These are phyloP conservation scores for Lypha dubia DNA, from an alignment of 2,888 invertebrate species.

Conservation along the genomic window DNA sequence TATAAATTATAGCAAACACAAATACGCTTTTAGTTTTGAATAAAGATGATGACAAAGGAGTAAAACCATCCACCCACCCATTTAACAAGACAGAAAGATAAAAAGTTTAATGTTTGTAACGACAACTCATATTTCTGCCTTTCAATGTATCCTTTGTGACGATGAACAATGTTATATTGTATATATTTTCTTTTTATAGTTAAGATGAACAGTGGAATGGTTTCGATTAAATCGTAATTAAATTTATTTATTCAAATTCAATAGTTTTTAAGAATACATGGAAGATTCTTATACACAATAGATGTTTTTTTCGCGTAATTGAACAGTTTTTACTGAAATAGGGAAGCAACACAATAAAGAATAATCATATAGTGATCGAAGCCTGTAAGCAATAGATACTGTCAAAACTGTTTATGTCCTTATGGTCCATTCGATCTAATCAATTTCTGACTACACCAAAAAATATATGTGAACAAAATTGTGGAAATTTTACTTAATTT, in stretches of 20 bases:
- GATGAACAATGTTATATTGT: slow-evolving; percentile 18
- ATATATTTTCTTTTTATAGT: slow-evolving; percentile 11
- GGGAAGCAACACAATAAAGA: too few relatives aligned
- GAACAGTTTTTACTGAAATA: too few relatives aligned
- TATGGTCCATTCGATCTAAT: too few relatives aligned
- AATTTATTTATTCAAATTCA: too few relatives aligned
- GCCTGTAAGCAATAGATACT: too few relatives aligned
- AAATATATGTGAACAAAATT: too few relatives aligned
- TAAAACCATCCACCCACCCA: background rate
- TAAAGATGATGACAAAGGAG: background rate
- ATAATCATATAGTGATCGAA: too few relatives aligned
- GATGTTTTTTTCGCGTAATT: background rate
- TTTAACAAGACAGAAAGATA: background rate
- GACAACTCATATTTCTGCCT: background rate
- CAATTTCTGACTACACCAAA: too few relatives aligned
- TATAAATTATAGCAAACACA: background rate
- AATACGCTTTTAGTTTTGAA: background rate
- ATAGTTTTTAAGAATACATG: too few relatives aligned
- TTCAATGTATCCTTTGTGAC: slow-evolving; percentile 7
- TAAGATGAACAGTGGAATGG: background rate
- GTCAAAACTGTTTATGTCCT: too few relatives aligned
- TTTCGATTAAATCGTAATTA: background rate
- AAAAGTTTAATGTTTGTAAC: background rate
- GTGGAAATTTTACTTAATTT: too few relatives aligned
- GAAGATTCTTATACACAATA: too few relatives aligned